Conservation (phyloP, 2,888 invertebrate genomes). For the Pseudoips prasinana region DNA sequence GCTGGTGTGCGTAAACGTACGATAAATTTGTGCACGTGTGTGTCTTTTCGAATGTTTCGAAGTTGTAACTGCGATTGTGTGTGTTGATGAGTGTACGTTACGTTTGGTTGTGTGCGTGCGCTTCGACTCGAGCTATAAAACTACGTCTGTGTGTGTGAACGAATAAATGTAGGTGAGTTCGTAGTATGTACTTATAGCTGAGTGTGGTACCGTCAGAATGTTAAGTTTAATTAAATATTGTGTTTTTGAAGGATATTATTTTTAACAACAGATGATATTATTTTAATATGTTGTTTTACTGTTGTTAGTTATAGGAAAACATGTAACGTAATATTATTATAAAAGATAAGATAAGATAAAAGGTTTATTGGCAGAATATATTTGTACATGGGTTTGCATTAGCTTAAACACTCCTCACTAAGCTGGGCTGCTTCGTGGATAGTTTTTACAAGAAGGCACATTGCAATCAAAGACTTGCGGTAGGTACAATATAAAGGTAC, state of each 20-base stretch:
- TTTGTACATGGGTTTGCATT: too few species aligned
- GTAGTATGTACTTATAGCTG: slow-evolving; percentile 63
- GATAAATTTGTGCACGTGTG: neutral
- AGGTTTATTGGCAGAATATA: too few species aligned
- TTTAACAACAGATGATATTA: too few species aligned
- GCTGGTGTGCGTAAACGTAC: neutral
- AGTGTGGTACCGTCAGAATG: slow-evolving; percentile 44
- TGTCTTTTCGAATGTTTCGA: neutral
- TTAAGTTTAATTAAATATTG: slow-evolving; percentile 33
- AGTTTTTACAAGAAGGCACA: too few species aligned
- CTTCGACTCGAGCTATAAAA: slow-evolving; percentile 55
- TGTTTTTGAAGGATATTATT: slow-evolving; percentile 4
- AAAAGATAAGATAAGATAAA: too few species aligned
- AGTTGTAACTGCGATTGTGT: neutral
- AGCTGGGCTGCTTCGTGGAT: too few species aligned
- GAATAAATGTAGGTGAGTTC: slow-evolving; percentile 80
- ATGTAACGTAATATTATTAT: too few species aligned
- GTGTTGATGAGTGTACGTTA: neutral
- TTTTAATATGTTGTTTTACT: too few species aligned
- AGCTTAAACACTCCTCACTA: too few species aligned
- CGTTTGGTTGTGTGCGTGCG: slow-evolving; percentile 34
- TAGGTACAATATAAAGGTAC: too few species aligned
- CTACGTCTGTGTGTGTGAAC: slow-evolving; percentile 64
- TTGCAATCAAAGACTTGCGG: too few species aligned
- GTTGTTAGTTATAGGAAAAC: too few species aligned